phyloP scores from a whole-genome alignment of 2,797 vertebrate genomes.

The Macrochelys suwanniensis region DNA sequence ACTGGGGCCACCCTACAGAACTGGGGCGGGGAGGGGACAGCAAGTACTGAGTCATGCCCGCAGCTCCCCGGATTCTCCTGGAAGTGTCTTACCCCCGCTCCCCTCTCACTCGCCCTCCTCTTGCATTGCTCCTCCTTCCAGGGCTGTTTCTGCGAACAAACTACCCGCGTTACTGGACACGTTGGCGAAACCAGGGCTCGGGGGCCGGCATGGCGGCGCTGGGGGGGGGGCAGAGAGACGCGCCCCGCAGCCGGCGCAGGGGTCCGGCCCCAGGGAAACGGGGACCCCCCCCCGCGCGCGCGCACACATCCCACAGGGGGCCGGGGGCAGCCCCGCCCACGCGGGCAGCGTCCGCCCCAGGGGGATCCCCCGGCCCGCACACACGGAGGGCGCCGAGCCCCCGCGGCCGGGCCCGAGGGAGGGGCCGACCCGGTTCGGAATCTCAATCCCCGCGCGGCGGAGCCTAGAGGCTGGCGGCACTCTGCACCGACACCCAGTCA shows the following conservation, averaged over 20 bases:
- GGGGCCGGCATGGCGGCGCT: not conserved
- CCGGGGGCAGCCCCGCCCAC: not conserved
- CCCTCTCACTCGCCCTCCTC: slow-evolving; percentile 80
- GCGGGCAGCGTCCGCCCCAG: slow-evolving; percentile 30
- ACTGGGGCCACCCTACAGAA: not conserved
- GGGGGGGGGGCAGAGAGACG: not conserved
- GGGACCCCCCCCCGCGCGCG: not conserved
- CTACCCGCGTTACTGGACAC: slow-evolving; percentile 67
- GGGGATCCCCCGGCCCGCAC: slow-evolving; percentile 53
- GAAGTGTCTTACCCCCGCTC: slow-evolving; percentile 71
- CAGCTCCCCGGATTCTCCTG: not conserved
- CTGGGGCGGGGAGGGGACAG: not conserved
- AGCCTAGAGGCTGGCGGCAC: slow-evolving; percentile 52
- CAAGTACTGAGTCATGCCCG: not conserved
- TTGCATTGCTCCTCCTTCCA: slow-evolving; percentile 82
- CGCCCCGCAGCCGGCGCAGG: not conserved
- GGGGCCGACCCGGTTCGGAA: slow-evolving; percentile 24
- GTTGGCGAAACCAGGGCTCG: not conserved
- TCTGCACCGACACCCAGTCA: slow-evolving; percentile 29
- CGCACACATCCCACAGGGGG: not conserved
- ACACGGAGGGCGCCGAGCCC: slow-evolving; percentile 20
- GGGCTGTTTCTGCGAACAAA: slow-evolving; percentile 81
- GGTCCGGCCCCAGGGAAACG: not conserved
- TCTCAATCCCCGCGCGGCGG: not conserved
- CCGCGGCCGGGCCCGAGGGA: too few relatives aligned